These are phyloP conservation scores for Onthophagus sagittarius DNA, from an alignment of 2,888 invertebrate genomes.

Conservation along the genomic window DNA sequence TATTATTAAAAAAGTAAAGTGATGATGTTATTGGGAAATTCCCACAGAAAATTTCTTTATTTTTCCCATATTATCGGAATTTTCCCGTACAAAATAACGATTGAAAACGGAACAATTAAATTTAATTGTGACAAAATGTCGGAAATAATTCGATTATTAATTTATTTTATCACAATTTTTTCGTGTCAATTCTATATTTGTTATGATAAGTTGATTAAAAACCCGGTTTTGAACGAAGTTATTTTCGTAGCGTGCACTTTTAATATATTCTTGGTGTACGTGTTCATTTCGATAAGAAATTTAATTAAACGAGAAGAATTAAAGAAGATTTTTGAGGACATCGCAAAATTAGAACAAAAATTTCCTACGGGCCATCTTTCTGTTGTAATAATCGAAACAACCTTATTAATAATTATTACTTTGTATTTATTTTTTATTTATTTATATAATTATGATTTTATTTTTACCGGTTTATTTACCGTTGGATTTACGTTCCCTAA, in stretches of 20 bases:
- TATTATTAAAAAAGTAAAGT: too few relatives aligned
- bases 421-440: constrained; percentile 21
- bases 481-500: constrained; percentile 22
- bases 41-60: too few relatives aligned
- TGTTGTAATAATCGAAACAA: not conserved
- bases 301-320: constrained; percentile 6
- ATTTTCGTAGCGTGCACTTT: constrained; percentile 21
- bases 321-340: constrained; percentile 6
- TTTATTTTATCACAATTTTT: constrained; percentile 12
- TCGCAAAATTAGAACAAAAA: constrained; percentile 9
- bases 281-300: constrained; percentile 13
- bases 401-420: constrained; percentile 2
- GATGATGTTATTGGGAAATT: too few relatives aligned
- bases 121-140: too few relatives aligned
- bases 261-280: constrained; percentile 20
- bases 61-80: too few relatives aligned
- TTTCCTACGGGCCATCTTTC: constrained; percentile 4
- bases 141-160: not conserved
- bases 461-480: constrained; percentile 16
- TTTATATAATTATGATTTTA: constrained; percentile 21
- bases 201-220: constrained; percentile 15
- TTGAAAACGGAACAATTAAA: too few relatives aligned
- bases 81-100: too few relatives aligned
- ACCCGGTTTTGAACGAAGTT: constrained; percentile 22
- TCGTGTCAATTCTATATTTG: constrained; percentile 16